These are phyloP conservation scores for Chelonoidis abingdonii DNA, from an alignment of 2,113 vertebrate genomes.

Conservation along the genomic window DNA sequence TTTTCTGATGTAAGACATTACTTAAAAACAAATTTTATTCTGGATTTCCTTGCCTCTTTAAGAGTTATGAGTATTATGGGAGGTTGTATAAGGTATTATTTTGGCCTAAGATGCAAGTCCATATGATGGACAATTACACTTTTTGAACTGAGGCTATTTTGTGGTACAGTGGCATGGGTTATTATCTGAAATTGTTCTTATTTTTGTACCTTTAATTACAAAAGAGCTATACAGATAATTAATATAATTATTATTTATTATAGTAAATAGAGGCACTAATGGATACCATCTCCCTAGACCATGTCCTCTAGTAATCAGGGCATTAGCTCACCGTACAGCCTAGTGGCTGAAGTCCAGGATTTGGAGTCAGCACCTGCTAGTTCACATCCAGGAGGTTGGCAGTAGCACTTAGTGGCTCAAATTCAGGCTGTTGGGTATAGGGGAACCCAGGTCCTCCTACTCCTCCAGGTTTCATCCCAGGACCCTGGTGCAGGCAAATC, in stretches of 20 bases:
- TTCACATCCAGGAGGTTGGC: too few relatives aligned
- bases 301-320: not conserved
- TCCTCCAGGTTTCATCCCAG: too few relatives aligned
- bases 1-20: not conserved
- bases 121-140: not conserved
- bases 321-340: too few relatives aligned
- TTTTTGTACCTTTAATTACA: not conserved
- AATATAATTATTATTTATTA: not conserved
- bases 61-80: not conserved
- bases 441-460: too few relatives aligned
- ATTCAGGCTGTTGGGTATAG: too few relatives aligned
- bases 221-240: not conserved
- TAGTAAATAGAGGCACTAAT: not conserved
- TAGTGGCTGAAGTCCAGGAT: too few relatives aligned
- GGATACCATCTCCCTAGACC: not conserved
- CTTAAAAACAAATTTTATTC: not conserved
- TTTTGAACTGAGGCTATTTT: not conserved
- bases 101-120: not conserved
- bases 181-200: not conserved
- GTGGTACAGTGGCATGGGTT: not conserved
- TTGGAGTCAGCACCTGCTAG: too few relatives aligned
- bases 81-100: not conserved
- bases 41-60: not conserved
- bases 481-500: too few relatives aligned
- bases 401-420: too few relatives aligned